A percentile compares a stretch with the other conserved stretches of the same genome.
Conservation (phyloP, 2,113 vertebrate species). For the Dromiciops gliroides region DNA sequence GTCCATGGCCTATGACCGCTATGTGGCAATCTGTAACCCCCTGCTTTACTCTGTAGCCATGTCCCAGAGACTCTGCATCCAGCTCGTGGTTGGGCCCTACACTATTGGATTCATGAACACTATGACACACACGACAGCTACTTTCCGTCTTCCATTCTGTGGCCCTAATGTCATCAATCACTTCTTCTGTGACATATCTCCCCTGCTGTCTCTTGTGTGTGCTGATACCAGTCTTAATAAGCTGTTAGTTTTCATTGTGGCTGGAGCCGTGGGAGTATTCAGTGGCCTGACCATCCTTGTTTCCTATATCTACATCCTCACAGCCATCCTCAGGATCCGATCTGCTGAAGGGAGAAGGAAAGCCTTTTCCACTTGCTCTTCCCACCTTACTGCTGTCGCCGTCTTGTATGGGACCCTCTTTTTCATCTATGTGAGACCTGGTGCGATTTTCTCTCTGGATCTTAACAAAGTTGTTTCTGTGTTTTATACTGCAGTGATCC, state of each 20-base stretch:
- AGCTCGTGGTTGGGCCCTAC: slow-evolving; percentile 53
- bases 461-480: slow-evolving; percentile 71
- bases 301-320: slow-evolving; percentile 52
- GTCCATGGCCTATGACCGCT: slow-evolving; percentile 48
- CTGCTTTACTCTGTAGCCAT: slow-evolving; percentile 48
- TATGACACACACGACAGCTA: slow-evolving; percentile 8
- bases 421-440: slow-evolving; percentile 67
- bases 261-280: slow-evolving; percentile 31
- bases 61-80: slow-evolving; percentile 51
- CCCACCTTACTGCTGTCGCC: slow-evolving; percentile 59
- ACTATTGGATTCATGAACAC: slow-evolving; percentile 41
- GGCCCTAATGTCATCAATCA: slow-evolving; percentile 54
- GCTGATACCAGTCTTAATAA: slow-evolving; percentile 41
- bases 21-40: slow-evolving; percentile 61
- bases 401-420: slow-evolving; percentile 68
- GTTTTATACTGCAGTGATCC: slow-evolving; percentile 65
- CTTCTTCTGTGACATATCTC: slow-evolving; percentile 70
- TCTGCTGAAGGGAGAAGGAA: slow-evolving; percentile 35
- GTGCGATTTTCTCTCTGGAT: slow-evolving; percentile 38
- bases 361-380: slow-evolving; percentile 67
- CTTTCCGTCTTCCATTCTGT: slow-evolving; percentile 64
- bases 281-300: slow-evolving; percentile 56
- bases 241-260: slow-evolving; percentile 55
- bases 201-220: slow-evolving; percentile 66
- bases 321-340: slow-evolving; percentile 56